These are phyloP conservation scores for Siphlonurus alternatus DNA, from an alignment of 2,888 invertebrate genomes.

Conservation along the genomic window DNA sequence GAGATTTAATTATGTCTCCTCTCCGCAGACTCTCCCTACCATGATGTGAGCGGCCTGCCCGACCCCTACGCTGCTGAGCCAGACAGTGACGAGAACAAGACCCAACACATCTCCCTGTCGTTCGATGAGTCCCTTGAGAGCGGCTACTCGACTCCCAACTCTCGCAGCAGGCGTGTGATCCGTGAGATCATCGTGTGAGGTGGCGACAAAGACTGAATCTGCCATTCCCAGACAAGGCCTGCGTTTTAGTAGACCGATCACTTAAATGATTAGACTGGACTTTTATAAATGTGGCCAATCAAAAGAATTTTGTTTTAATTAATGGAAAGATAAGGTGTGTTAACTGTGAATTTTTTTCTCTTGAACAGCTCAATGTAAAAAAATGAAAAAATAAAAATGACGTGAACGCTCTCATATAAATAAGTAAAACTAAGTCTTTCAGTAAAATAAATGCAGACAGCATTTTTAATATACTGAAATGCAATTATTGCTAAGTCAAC, in stretches of 20 bases:
- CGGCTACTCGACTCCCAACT: slow-evolving; percentile 87
- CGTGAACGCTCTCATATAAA: no score
- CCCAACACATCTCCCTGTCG: slow-evolving; percentile 71
- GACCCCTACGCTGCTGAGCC: slow-evolving; percentile 65
- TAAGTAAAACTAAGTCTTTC: neutral
- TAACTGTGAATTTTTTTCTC: neutral
- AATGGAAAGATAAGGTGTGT: neutral
- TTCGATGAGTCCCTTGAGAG: slow-evolving; percentile 89
- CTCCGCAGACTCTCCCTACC: slow-evolving; percentile 79
- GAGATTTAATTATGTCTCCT: no score
- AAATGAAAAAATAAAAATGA: no score
- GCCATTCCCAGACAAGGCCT: neutral
- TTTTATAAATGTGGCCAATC: neutral
- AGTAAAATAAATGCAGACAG: neutral
- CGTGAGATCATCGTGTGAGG: slow-evolving; percentile 81
- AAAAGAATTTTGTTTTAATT: neutral
- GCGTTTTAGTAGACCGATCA: neutral
- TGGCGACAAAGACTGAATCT: neutral
- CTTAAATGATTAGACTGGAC: neutral
- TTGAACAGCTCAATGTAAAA: neutral
- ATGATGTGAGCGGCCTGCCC: slow-evolving; percentile 82
- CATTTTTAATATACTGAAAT: neutral
- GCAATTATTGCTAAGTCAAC: neutral
- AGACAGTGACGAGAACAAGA: slow-evolving; percentile 55
- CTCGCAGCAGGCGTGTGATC: slow-evolving; percentile 79